Conservation (phyloP, 1,140 invertebrate species). For the Nebria ingens region DNA sequence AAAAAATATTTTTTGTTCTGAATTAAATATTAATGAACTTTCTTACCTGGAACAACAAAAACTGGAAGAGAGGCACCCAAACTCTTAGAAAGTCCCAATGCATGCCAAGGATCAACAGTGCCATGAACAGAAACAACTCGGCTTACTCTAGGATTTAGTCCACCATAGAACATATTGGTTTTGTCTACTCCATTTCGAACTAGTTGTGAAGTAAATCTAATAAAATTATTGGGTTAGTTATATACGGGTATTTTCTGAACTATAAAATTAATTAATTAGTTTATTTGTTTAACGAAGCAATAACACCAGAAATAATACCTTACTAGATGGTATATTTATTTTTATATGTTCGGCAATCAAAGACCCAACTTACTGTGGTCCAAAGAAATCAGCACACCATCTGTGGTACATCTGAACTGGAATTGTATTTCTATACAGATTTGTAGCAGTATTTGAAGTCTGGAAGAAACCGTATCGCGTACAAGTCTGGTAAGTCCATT, state of each 20-base stretch:
- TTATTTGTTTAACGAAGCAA: no score
- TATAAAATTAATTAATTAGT: no score
- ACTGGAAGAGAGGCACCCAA: slow-evolving; percentile 41
- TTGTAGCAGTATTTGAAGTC: slow-evolving; percentile 45
- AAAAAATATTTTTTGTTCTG: no score
- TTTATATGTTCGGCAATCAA: not conserved
- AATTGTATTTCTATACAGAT: slow-evolving; percentile 51
- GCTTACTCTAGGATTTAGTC: slow-evolving; percentile 40
- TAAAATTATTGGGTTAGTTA: no score
- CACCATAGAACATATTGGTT: slow-evolving; percentile 52
- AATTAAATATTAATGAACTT: not conserved
- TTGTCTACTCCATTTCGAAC: slow-evolving; percentile 39
- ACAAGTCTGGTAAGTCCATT: slow-evolving; percentile 73
- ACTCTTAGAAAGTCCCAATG: slow-evolving; percentile 44
- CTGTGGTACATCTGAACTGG: slow-evolving; percentile 24
- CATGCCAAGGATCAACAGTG: slow-evolving; percentile 51
- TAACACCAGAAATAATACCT: no score
- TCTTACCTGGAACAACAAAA: slow-evolving; percentile 32
- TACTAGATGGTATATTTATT: not conserved
- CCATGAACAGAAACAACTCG: slow-evolving; percentile 56
- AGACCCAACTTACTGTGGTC: slow-evolving; percentile 8
- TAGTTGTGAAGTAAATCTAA: slow-evolving; percentile 34
- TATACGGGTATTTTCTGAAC: no score
- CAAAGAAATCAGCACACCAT: not conserved
- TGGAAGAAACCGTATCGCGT: slow-evolving; percentile 74